These are phyloP conservation scores for Hydra vulgaris DNA, from an alignment of 30 jellyfish, hydroid and myxozoan genomes.

Conservation along the genomic window DNA sequence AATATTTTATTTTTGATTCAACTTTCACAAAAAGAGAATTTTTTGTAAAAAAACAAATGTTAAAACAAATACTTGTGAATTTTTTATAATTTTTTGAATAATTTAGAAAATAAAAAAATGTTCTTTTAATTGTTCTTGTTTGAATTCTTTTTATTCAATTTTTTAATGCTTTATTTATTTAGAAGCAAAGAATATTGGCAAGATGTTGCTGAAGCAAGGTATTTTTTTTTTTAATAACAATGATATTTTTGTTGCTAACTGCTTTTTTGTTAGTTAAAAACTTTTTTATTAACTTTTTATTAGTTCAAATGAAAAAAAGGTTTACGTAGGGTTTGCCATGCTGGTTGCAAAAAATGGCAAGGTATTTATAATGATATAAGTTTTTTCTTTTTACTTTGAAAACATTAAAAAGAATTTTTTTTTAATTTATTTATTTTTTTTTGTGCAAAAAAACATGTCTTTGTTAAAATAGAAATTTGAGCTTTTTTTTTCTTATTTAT, in stretches of 20 bases:
- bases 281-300: not conserved
- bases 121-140: no score
- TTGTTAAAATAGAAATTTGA: not conserved
- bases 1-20: no score
- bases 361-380: constrained; percentile 20
- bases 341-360: constrained; percentile 46
- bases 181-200: constrained; percentile 19
- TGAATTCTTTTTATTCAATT: no score
- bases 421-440: not conserved
- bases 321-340: constrained; percentile 57
- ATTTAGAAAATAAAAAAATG: no score
- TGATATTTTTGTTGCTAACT: not conserved
- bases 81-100: no score
- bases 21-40: no score
- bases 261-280: not conserved
- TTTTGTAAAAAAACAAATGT: no score
- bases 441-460: not conserved
- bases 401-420: no score
- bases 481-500: not conserved
- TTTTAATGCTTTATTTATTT: not conserved
- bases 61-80: no score
- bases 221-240: not conserved
- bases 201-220: constrained; percentile 34
- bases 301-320: constrained; percentile 24
- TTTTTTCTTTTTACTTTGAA: not conserved